Evolutionary conservation across 2,888 invertebrate genomes (phyloP), one percentile per base, ranked within the genome.

Genomic region (Pilophorus perplexus): DNA sequence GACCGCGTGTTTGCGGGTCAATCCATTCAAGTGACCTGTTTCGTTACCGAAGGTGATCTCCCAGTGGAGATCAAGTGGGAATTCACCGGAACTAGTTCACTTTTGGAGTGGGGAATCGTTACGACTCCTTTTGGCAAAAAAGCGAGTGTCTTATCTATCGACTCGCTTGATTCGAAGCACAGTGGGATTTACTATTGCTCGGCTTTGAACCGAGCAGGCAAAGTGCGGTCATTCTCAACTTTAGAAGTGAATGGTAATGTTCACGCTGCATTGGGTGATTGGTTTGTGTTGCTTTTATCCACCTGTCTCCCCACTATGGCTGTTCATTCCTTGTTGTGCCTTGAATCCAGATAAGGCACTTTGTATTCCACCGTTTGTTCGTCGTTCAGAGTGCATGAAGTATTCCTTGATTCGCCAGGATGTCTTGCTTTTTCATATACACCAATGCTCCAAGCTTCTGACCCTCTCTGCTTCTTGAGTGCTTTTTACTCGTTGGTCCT

Each of bases 171-270:
- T 52, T 64, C 52, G 54, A 81, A 84, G 71, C 89, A 90, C 76
- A 84, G 84, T 70, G 90, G 90, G 72, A 80, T 84, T 67, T 90
- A 88, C 74, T 86, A 86, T 72, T 90, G 90, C 76, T 80, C 82
- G 60, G 88, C 85, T 12, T 78, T 79, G 57, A 89, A 89, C 77
- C 78, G 80, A 71, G 87, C 86, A 71, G 86, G 86, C 70, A 75
- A 79, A 46, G 79, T 82, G 68, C 83, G 82, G 72, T 82, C 83
- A 75, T 83, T 86, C 4, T 81, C 87, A 54, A 79, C 79, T 70
- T 80, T 88, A 70, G 80, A 81, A 74, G 85, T 88, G 44, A 87
- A 87, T 77, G 88, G 88, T 87, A 74, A 69, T 52, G 12, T 33
- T 33, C n/a, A n/a, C 12, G 37, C 8, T 37, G 8, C 12, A 37